A percentile compares a stretch with the other conserved stretches of the same genome.
Conservation (phyloP, 1,140 invertebrate genomes). For the Drosophila ohnishii region DNA sequence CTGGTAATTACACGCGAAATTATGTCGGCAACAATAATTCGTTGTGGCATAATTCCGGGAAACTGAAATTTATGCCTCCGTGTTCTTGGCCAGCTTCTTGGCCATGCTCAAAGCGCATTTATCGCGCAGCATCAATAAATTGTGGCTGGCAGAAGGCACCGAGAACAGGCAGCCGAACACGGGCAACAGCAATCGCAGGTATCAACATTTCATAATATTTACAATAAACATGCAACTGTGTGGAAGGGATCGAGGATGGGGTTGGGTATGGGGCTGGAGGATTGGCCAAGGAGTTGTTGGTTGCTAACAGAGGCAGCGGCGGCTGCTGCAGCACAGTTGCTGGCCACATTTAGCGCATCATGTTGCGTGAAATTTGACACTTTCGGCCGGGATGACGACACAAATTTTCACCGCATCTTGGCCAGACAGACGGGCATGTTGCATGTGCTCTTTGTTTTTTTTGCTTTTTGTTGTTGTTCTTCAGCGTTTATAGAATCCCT, state of each 20-base stretch:
- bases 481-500: conserved; percentile 29
- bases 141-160: conserved; percentile 37
- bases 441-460: conserved; percentile 45
- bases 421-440: conserved; percentile 68
- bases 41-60: conserved; percentile 74
- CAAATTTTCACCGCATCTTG: conserved; percentile 53
- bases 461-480: conserved; percentile 41
- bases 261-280: not conserved
- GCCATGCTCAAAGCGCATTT: conserved; percentile 73
- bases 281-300: conserved; percentile 9
- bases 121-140: conserved; percentile 80
- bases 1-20: conserved; percentile 74
- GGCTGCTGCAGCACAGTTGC: conserved; percentile 44
- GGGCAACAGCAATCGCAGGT: conserved; percentile 59
- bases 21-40: conserved; percentile 77
- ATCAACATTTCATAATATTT: conserved; percentile 83
- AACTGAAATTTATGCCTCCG: conserved; percentile 74
- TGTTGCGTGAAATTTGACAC: conserved; percentile 82
- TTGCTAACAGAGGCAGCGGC: conserved; percentile 20
- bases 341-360: conserved; percentile 79
- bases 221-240: conserved; percentile 82
- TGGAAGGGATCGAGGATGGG: conserved; percentile 16
- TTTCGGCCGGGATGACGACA: conserved; percentile 72
- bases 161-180: conserved; percentile 42
- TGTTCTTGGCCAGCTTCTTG: conserved; percentile 36